Base-by-base conservation (phyloP, 2,888 invertebrate species). In the Acanthosoma haemorrhoidale region DNA sequence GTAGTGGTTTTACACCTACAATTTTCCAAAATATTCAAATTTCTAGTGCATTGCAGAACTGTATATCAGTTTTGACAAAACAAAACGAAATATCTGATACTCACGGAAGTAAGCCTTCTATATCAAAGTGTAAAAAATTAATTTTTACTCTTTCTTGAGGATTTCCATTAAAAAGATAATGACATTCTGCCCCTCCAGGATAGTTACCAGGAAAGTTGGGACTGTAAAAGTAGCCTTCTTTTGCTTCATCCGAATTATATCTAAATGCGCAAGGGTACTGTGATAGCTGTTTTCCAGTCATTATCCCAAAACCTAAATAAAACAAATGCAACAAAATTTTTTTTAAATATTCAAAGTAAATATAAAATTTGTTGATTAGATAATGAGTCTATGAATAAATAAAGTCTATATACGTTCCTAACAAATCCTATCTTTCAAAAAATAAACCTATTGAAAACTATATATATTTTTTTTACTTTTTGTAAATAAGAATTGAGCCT, bases 61-160 rank as follows among this genome's bases (percentile, higher is more conserved):
- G n/a, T n/a, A n/a, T 32, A 32, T 32, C 32, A 32, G 5, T 32
- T 32, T 32, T 32, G 32, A 32, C 9, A 32, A 32, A 32, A 32
- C 5, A 9, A 4, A 32, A 32, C 32, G 9, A 32, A 32, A 31
- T 59, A 25, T 59, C 15, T 29, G 32, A 60, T 36, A 87, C 91
- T 88, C 85, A 96, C 96, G 94, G 95, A 76, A 88, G 83, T 71
- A 96, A 91, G 74, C 96, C 97, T 81, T 97, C 96, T 43, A 97
- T 91, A 79, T 96, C 94, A 79, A 96, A 96, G 81, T 90, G 92
- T 60, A 89, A 89, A 79, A 96, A 96, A 78, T 91, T 89, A 73
- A 95, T 84, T 77, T 89, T 89, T 71, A 94, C 88, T 77, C 88
- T 87, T 78, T 94, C 92, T 73, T 87, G 87, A 74, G 84, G 83